Evolutionary conservation across 2,797 vertebrate genomes (phyloP), one percentile per base, ranked within the genome.

Genomic region (Smutsia gigantea): DNA sequence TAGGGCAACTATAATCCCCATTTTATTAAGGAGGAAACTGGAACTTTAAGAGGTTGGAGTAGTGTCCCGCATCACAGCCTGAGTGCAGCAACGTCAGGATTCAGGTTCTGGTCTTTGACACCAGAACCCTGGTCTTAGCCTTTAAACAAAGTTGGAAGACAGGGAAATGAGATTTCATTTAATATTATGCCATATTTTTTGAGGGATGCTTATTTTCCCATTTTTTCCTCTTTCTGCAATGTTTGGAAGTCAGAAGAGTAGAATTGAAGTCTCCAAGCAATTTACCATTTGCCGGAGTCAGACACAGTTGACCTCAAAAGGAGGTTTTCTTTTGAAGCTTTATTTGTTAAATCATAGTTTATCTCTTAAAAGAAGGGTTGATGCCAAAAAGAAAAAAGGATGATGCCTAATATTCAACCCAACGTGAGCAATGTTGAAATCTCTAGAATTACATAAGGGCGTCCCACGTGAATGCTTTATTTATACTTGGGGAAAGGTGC

Each of bases 361-460:
- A 96, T 95, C 93, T 97, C 77, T 81, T 8, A 63, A 95, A 61
- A 94, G 66, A 93, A 94, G 94, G 63, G 53, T 46, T 8, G 14
- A 69, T 83, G 63, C 78, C 85, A 83, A 82, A 90, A 97, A 85
- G n/a, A 79, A 34, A 68, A 37, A 42, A 51, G 90, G 57, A 55
- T 94, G 82, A 94, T 29, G 85, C 55, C 61, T 82, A 77, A 57
- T 57, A 88, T 64, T 78, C 69, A 84, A 39, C 61, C 88, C 82
- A 79, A 94, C 53, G 49, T 15, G 94, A 95, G 75, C 88, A 93
- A 78, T 72, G 85, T 79, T 92, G 57, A 95, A 94, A 95, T 86
- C 11, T 84, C 68, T 93, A 29, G 55, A 72, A 61, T 90, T 94
- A 46, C 8, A 19, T 57, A 37, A 89, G 37, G 53, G n/a, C 19